Evolutionary conservation across 2,113 vertebrate species (phyloP).

Genomic region (Vidua chalybeata): DNA sequence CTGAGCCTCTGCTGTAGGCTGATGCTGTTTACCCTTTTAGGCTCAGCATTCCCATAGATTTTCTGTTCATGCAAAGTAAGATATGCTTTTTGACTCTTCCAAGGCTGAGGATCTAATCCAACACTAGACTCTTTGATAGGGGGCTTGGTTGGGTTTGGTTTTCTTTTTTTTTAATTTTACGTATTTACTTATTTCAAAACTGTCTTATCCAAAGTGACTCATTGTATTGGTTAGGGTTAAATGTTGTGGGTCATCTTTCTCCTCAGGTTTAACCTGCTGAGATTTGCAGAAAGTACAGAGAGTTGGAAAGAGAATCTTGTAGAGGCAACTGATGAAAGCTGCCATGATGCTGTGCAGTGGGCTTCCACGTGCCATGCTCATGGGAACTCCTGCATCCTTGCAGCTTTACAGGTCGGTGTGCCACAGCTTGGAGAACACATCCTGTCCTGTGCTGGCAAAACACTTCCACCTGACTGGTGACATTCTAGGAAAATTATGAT

Average conservation of each 20-base stretch:
- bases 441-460: background rate
- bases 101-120: background rate
- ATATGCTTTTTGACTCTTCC: background rate
- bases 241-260: background rate
- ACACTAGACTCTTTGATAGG: background rate
- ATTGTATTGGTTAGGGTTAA: background rate
- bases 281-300: slow-evolving; percentile 72
- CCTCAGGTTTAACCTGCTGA: slow-evolving; percentile 80
- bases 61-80: background rate
- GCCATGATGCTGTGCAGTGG: slow-evolving; percentile 79
- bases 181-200: background rate
- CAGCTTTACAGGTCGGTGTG: slow-evolving; percentile 77
- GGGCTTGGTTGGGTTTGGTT: fast-evolving
- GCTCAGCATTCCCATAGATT: background rate
- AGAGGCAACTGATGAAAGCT: slow-evolving; percentile 70
- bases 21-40: background rate
- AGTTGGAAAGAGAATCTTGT: slow-evolving; percentile 75
- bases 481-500: background rate
- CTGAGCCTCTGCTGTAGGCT: background rate
- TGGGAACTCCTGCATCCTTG: slow-evolving; percentile 76
- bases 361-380: slow-evolving; percentile 62
- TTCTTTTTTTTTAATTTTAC: background rate
- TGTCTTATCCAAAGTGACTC: background rate
- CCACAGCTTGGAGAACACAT: background rate
- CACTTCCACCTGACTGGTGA: background rate